Evolutionary conservation across 2,888 invertebrate species (phyloP).

Genomic region (Philonicus albiceps): DNA sequence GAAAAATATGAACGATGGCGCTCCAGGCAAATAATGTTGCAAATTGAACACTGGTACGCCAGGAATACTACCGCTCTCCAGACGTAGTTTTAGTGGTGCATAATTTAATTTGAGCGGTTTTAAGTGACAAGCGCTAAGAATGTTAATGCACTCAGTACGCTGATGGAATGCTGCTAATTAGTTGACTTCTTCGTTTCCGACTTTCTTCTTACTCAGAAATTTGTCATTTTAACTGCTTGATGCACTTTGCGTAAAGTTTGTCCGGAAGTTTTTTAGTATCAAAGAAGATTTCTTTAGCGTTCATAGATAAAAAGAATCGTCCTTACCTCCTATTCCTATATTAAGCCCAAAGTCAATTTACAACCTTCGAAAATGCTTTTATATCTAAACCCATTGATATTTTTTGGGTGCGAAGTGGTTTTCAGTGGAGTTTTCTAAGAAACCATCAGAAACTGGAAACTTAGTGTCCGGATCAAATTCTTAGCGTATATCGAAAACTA

Average conservation of each 20-base stretch:
- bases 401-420: no score
- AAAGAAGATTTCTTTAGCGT: neutral
- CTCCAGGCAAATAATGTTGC: slow-evolving; percentile 29
- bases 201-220: neutral
- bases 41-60: neutral
- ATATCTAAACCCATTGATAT: no score
- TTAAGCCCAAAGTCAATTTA: no score
- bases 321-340: no score
- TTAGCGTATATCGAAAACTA: no score
- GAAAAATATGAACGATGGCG: slow-evolving; percentile 39
- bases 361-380: no score
- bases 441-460: no score
- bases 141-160: neutral
- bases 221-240: neutral
- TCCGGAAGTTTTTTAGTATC: neutral
- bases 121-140: neutral
- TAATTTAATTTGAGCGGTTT: slow-evolving; percentile 18
- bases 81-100: slow-evolving; percentile 24
- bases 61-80: neutral
- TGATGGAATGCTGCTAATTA: neutral
- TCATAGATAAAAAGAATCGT: neutral
- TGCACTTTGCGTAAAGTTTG: neutral
- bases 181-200: neutral
- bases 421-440: no score
- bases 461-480: no score